phyloP scores from a whole-genome alignment of 2,797 vertebrate genomes.

The Acanthis flammea region DNA sequence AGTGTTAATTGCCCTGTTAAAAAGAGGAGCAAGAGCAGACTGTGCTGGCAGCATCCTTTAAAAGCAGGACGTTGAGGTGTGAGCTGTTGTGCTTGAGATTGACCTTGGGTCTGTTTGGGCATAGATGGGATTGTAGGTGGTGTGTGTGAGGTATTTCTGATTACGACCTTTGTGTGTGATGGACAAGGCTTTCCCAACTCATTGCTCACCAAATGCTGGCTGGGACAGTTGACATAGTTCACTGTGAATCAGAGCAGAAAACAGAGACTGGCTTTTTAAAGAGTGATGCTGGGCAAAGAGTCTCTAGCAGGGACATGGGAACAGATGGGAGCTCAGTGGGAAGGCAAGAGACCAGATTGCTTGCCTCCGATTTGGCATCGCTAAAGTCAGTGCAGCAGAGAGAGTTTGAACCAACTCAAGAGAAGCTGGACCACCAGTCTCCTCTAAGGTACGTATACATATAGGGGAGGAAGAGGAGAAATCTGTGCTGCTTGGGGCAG shows the following conservation, averaged over 20 bases:
- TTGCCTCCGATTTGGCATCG: slow-evolving; percentile 1
- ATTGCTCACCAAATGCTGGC: not conserved
- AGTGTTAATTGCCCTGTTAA: not conserved
- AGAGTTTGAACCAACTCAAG: not conserved
- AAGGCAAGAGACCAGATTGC: slow-evolving; percentile 44
- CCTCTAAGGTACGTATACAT: not conserved
- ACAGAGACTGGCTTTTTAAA: not conserved
- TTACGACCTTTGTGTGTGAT: not conserved
- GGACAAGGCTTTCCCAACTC: not conserved
- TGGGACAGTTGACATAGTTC: not conserved
- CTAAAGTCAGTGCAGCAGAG: slow-evolving; percentile 8
- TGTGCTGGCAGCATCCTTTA: not conserved
- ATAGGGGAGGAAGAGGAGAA: not conserved
- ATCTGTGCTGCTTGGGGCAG: not conserved
- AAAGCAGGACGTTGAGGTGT: not conserved
- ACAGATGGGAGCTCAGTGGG: slow-evolving; percentile 21
- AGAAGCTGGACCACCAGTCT: not conserved
- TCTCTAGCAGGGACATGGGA: not conserved
- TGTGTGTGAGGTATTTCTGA: not conserved
- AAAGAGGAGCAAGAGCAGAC: not conserved
- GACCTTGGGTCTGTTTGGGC: not conserved
- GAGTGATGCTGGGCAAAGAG: not conserved
- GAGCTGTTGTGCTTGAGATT: not conserved
- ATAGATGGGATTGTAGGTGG: not conserved
- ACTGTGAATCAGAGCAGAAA: slow-evolving; percentile 21